Conservation (phyloP, 2,888 invertebrate genomes). For the Cyrtodaria siliqua region DNA sequence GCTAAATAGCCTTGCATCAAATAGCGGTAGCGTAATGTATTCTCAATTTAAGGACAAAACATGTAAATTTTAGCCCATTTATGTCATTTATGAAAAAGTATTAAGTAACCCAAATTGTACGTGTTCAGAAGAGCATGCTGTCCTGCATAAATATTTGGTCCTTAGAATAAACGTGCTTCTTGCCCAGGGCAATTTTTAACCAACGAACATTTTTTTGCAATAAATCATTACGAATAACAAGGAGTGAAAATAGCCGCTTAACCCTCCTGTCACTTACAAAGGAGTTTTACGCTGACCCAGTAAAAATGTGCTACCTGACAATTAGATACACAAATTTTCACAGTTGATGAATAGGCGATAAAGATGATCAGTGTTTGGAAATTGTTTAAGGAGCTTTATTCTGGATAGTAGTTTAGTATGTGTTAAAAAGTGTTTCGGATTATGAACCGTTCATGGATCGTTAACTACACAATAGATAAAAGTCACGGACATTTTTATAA, state of each 20-base stretch:
- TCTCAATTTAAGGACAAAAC: too few relatives aligned
- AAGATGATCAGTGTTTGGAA: conserved; percentile 22
- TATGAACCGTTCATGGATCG: conserved; percentile 36
- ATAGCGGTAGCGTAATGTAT: conserved; percentile 5
- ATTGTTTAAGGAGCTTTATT: conserved; percentile 30
- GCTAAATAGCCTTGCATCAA: conserved; percentile 14
- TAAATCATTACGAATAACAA: conserved; percentile 45
- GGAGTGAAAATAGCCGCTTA: conserved; percentile 39
- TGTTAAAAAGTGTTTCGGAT: conserved; percentile 25
- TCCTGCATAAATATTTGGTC: neutral
- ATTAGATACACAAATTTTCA: conserved; percentile 43
- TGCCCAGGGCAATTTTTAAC: conserved; percentile 16
- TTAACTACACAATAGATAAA: conserved; percentile 23
- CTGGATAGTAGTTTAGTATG: conserved; percentile 24
- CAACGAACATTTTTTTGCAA: conserved; percentile 14
- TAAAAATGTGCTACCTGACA: conserved; percentile 12
- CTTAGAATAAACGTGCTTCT: too few relatives aligned
- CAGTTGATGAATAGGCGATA: conserved; percentile 38
- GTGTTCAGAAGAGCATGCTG: conserved; percentile 1
- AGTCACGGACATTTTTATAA: conserved; percentile 4
- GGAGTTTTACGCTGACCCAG: conserved; percentile 28
- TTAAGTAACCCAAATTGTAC: neutral
- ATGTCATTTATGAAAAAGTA: too few relatives aligned
- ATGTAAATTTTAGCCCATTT: too few relatives aligned
- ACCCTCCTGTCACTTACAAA: conserved; percentile 22